Conservation (phyloP, 2,797 vertebrate species). For the Bovichtus variegatus region DNA sequence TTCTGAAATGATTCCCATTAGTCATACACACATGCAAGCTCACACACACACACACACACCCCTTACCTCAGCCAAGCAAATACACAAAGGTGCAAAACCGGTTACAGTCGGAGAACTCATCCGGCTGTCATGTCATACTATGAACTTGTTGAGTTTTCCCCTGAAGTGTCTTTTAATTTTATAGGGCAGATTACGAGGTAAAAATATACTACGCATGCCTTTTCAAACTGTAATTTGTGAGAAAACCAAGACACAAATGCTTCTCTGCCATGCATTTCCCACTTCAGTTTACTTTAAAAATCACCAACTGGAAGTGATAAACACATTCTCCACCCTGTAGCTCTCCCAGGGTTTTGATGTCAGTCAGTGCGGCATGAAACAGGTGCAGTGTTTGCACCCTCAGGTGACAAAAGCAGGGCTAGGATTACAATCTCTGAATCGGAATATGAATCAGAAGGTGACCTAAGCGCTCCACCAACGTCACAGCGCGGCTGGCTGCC, state of each 20-base stretch:
- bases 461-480: conserved; percentile 24
- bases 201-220: neutral
- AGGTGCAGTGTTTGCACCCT: conserved; percentile 47
- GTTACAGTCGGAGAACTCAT: conserved; percentile 24
- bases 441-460: conserved; percentile 57
- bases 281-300: neutral
- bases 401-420: conserved; percentile 41
- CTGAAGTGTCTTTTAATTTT: no score
- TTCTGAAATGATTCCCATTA: conserved; percentile 50
- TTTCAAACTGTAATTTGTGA: neutral
- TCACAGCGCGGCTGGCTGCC: conserved; percentile 22
- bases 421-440: conserved; percentile 36
- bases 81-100: conserved; percentile 48
- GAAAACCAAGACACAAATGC: no score
- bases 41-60: neutral
- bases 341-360: conserved; percentile 11
- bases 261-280: no score
- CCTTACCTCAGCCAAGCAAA: conserved; percentile 1
- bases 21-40: conserved; percentile 17
- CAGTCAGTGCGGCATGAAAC: conserved; percentile 8
- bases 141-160: neutral
- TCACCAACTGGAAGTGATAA: neutral
- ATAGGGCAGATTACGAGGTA: no score
- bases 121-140: neutral
- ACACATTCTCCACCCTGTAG: neutral